phyloP scores from a whole-genome alignment of 1,140 invertebrate genomes.

The Zaprionus ornatus region DNA sequence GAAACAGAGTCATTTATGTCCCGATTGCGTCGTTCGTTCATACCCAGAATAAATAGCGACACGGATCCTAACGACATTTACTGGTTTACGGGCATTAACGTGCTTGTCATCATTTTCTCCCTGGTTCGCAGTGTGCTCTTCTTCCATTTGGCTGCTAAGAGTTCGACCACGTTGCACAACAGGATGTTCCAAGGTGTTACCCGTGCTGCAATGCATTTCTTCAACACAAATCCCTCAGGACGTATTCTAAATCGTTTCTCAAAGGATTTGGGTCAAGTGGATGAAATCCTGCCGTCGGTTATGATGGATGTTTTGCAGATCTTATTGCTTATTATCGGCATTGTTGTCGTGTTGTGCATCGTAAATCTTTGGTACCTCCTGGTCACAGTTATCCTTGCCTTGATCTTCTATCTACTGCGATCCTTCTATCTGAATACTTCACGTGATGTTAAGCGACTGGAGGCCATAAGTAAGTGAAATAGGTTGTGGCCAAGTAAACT shows the following conservation, averaged over 20 bases:
- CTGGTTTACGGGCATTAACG: slow-evolving; percentile 86
- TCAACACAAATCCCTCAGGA: slow-evolving; percentile 91
- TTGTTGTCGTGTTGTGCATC: slow-evolving; percentile 89
- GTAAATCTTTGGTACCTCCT: slow-evolving; percentile 91
- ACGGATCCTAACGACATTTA: slow-evolving; percentile 77
- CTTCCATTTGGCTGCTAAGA: slow-evolving; percentile 88
- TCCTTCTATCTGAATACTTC: slow-evolving; percentile 92
- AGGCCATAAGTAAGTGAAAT: slow-evolving; percentile 92
- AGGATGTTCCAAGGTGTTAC: slow-evolving; percentile 91
- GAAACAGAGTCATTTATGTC: slow-evolving; percentile 55
- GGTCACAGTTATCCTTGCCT: slow-evolving; percentile 88
- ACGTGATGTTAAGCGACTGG: slow-evolving; percentile 93
- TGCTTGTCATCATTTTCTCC: slow-evolving; percentile 86
- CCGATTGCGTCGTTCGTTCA: slow-evolving; percentile 49
- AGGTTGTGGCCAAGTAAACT: background rate
- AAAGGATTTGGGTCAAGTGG: slow-evolving; percentile 93
- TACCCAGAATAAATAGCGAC: slow-evolving; percentile 61
- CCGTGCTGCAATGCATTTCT: slow-evolving; percentile 91
- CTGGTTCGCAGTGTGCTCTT: slow-evolving; percentile 87
- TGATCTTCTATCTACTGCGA: slow-evolving; percentile 90
- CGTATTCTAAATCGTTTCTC: slow-evolving; percentile 92
- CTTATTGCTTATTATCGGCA: slow-evolving; percentile 89
- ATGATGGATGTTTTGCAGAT: slow-evolving; percentile 91
- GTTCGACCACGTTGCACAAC: slow-evolving; percentile 90
- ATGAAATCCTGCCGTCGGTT: slow-evolving; percentile 91